These are phyloP conservation scores for Oopsacas minuta DNA, from an alignment of 37 sponge, comb jelly and placozoan species.

Conservation along the genomic window DNA sequence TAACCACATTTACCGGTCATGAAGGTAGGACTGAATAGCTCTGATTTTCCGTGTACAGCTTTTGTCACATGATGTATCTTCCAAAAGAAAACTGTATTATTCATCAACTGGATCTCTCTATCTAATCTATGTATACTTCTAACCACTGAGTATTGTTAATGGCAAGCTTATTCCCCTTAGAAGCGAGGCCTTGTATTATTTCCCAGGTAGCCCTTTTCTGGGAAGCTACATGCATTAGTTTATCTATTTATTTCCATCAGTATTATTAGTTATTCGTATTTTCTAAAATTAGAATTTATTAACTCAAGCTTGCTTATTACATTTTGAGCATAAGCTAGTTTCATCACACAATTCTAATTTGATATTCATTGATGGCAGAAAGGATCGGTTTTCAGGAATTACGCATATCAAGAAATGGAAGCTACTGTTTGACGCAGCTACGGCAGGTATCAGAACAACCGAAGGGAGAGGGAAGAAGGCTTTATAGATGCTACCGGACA, in stretches of 20 bases:
- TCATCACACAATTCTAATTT: conserved; percentile 3
- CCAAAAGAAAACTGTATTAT: background rate
- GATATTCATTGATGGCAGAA: background rate
- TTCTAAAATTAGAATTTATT: background rate
- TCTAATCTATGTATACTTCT: background rate
- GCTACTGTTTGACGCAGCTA: background rate
- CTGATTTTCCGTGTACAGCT: background rate
- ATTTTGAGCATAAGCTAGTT: background rate
- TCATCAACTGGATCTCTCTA: background rate
- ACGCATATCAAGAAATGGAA: background rate
- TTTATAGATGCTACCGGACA: conserved; percentile 7
- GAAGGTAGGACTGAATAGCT: background rate
- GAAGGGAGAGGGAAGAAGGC: conserved; percentile 5
- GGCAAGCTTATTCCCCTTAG: background rate
- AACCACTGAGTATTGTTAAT: background rate
- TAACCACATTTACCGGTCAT: conserved; percentile 8
- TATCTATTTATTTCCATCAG: background rate
- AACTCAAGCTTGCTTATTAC: conserved; percentile 14
- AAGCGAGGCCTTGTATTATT: background rate
- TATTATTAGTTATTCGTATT: background rate
- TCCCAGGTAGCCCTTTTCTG: background rate
- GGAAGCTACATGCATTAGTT: no score
- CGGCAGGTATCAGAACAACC: background rate
- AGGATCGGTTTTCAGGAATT: background rate
- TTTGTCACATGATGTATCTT: background rate